Conservation (phyloP, 2,888 invertebrate genomes). For the Chymomyza amoena region DNA sequence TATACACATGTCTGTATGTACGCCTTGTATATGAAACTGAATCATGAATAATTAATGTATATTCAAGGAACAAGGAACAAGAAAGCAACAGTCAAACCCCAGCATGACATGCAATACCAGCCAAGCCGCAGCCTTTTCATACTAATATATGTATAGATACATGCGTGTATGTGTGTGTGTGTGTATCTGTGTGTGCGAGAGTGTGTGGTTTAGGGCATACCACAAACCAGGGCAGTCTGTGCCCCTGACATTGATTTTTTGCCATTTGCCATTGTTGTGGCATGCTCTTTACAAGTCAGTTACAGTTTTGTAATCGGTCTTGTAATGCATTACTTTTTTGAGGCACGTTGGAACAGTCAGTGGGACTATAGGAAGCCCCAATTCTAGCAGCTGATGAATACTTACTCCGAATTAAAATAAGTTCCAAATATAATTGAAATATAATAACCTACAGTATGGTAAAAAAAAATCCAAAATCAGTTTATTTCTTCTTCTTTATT, state of each 20-base stretch:
- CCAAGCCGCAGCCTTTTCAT: background rate
- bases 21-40: conserved; percentile 6
- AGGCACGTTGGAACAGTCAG: no score
- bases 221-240: background rate
- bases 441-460: no score
- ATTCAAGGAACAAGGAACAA: conserved; percentile 21
- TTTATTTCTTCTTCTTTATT: no score
- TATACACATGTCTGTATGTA: background rate
- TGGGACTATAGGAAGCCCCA: no score
- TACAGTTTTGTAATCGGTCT: background rate
- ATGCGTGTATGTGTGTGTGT: background rate
- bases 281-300: background rate
- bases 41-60: conserved; percentile 57
- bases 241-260: background rate
- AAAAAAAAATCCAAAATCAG: no score
- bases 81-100: conserved; percentile 47
- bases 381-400: no score
- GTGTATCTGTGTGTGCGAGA: background rate
- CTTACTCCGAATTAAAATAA: no score
- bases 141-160: no score
- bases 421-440: no score
- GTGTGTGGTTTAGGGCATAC: background rate
- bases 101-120: background rate
- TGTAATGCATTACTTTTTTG: background rate
- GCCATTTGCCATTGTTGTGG: background rate